Percentiles rank a stretch among this genome's conserved stretches.
Conservation (phyloP, 2,888 invertebrate species). For the Pollenia angustigena region DNA sequence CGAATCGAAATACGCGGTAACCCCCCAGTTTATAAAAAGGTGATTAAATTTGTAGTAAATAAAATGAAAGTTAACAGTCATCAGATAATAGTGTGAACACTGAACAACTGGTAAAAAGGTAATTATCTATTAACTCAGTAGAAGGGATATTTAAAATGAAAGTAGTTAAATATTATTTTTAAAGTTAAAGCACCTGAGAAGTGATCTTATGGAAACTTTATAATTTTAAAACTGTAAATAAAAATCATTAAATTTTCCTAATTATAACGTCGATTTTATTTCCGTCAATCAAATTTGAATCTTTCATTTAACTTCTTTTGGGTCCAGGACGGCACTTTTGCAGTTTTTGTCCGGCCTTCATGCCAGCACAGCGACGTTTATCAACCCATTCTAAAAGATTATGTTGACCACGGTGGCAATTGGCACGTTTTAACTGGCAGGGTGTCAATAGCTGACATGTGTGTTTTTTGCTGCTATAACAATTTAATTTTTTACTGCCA, state of each 20-base stretch:
- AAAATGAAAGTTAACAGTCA: not conserved
- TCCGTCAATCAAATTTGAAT: not conserved
- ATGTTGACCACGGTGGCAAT: slow-evolving; percentile 73
- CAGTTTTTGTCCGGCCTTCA: slow-evolving; percentile 64
- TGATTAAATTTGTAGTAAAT: no score
- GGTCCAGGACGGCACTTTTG: slow-evolving; percentile 60
- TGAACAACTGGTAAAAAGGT: no score
- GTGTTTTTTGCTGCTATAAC: slow-evolving; percentile 75
- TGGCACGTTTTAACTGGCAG: slow-evolving; percentile 76
- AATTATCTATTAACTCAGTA: no score
- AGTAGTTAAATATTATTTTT: no score
- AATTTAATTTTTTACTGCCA: slow-evolving; percentile 69
- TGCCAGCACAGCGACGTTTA: slow-evolving; percentile 54
- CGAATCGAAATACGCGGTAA: no score
- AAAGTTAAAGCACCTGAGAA: no score
- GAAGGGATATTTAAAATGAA: no score
- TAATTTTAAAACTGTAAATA: no score
- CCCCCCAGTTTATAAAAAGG: no score
- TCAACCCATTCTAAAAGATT: slow-evolving; percentile 44
- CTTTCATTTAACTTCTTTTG: slow-evolving; percentile 16
- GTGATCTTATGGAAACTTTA: no score
- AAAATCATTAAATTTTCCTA: no score
- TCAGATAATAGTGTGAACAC: not conserved
- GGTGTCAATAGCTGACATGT: slow-evolving; percentile 74
- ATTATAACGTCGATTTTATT: not conserved